Evolutionary conservation across 2,888 invertebrate species (phyloP).

Genomic region (Hetaerina titia): DNA sequence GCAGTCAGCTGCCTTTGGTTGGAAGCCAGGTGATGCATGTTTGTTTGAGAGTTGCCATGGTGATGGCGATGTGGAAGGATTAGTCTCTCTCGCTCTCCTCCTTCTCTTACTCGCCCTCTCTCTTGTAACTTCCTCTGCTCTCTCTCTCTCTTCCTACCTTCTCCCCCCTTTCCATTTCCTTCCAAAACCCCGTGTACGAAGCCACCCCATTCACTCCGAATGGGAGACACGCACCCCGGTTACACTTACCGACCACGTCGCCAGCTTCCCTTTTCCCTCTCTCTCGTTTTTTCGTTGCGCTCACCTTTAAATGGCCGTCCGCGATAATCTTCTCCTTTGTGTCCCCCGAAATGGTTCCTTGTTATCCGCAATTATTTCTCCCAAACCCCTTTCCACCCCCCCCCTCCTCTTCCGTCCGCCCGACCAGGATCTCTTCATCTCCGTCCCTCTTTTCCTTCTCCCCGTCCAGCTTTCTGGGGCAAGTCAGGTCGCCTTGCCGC

Average conservation of each 20-base stretch:
- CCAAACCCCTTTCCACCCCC: background rate
- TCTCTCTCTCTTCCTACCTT: background rate
- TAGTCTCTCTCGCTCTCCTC: conserved; percentile 27
- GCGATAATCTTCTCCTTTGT: conserved; percentile 36
- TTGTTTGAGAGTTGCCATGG: conserved; percentile 60
- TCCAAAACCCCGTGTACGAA: background rate
- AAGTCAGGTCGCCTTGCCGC: background rate
- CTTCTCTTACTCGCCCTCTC: background rate
- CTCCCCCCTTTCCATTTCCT: background rate
- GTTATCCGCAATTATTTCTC: conserved; percentile 59
- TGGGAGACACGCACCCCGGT: background rate
- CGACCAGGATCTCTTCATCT: background rate
- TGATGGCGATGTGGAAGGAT: conserved; percentile 54
- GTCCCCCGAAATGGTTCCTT: conserved; percentile 20
- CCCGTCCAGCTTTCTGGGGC: background rate
- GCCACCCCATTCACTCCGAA: background rate
- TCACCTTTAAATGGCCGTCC: background rate
- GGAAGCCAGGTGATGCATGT: conserved; percentile 63
- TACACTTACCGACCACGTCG: background rate
- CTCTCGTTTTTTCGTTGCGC: background rate
- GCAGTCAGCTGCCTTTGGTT: conserved; percentile 60
- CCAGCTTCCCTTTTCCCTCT: background rate
- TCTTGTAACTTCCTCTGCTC: background rate
- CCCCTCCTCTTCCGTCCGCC: background rate
- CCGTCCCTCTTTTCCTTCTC: background rate